A percentile compares a stretch with the other conserved stretches of the same genome.
Conservation (phyloP, 2,113 vertebrate species). For the Lontra canadensis region DNA sequence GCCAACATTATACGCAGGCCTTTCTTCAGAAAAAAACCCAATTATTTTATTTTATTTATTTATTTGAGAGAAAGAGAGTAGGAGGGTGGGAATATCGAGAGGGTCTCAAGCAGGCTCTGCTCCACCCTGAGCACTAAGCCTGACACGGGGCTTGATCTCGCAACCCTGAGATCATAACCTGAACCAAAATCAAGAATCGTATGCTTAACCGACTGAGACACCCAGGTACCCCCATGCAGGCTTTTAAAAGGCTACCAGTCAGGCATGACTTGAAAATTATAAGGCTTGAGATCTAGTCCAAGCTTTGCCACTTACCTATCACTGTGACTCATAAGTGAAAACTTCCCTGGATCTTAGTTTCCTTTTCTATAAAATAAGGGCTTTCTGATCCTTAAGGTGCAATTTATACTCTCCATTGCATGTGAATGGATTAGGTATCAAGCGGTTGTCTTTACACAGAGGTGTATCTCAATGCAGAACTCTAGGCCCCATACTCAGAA, state of each 20-base stretch:
- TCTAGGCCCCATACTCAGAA: background rate
- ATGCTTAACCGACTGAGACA: background rate
- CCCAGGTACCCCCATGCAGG: background rate
- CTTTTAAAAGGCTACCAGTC: background rate
- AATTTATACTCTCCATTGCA: background rate
- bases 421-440: background rate
- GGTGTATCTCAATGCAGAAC: background rate
- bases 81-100: background rate
- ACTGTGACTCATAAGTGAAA: background rate
- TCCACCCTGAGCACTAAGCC: background rate
- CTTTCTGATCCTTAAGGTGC: background rate
- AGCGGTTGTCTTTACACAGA: background rate
- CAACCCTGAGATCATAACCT: background rate
- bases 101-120: background rate
- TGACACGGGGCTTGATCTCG: background rate
- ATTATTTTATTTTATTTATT: background rate
- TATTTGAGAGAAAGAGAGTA: background rate
- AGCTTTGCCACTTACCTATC: background rate
- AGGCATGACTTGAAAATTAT: background rate
- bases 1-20: background rate
- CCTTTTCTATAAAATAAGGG: conserved; percentile 10
- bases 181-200: background rate
- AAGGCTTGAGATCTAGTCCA: background rate
- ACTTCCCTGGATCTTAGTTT: background rate
- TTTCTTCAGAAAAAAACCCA: background rate